Evolutionary conservation across 2,888 invertebrate species (phyloP), one percentile per base, ranked within the genome.

Genomic region (Eurois occulta): DNA sequence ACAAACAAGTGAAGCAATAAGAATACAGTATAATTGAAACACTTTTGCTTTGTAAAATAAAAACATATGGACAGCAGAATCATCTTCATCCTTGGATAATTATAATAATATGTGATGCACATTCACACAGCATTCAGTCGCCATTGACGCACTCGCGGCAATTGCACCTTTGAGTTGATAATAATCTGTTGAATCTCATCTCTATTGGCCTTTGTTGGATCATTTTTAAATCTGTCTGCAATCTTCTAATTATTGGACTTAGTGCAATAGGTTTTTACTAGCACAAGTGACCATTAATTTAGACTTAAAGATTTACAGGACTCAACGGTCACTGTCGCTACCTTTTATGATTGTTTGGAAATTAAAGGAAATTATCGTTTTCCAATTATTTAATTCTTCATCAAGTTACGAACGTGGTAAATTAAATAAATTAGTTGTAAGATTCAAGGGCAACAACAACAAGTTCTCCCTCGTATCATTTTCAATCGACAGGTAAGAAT

Each of bases 401-500:
- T 28, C 13, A 38, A 43, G 11, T 35, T 55, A 65, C 32, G 21
- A 48, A 52, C 21, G 18, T 24, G 62, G 13, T 24, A 55, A 52
- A 32, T 32, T 48, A 71, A 75, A 73, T 68, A 76, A 77, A 77
- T 72, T 65, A 60, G 46, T 75, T 67, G 52, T 24, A 72, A 79
- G 62, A 72, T 78, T 72, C 75, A 81, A 73, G 75, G 67, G 60
- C 75, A 69, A 77, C 75, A 84, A 84, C 81, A 87, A 87, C 80
- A 80, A 81, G 80, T 84, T 87, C 78, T 76, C 79, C 70, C 75
- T 77, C 75, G 77, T 80, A 88, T 89, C 86, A 82, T 88, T 87
- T 83, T 79, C 86, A 87, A 89, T 90, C 87, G 81, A 87, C 86
- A 87, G 88, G 84, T 86, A 89, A 85, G 72, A 64, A 73, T 71